phyloP scores from a whole-genome alignment of 2,113 vertebrate genomes.

The Saguinus imperator region DNA sequence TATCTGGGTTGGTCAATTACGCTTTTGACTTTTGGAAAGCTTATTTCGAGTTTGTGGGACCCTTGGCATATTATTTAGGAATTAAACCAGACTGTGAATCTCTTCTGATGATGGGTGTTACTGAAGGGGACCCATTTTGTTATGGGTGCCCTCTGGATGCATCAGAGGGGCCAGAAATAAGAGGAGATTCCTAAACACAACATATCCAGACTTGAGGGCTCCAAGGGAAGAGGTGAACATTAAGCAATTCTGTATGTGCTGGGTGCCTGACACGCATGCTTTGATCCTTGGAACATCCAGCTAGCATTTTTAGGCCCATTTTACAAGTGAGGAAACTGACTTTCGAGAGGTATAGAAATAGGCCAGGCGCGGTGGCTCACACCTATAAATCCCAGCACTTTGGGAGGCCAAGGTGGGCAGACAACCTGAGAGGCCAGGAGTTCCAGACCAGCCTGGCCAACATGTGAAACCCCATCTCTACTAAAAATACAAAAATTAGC shows the following conservation, averaged over 20 bases:
- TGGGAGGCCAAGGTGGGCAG: no score
- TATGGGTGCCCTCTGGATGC: background rate
- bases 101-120: background rate
- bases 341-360: background rate
- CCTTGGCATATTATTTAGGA: background rate
- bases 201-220: background rate
- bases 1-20: background rate
- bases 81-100: background rate
- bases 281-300: background rate
- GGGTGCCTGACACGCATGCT: background rate
- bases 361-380: no score
- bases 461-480: no score
- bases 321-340: background rate
- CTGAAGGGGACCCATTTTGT: background rate
- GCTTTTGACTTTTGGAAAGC: constrained; percentile 31
- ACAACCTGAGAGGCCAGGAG: no score
- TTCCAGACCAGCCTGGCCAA: no score
- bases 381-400: no score
- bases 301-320: background rate
- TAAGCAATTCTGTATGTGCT: background rate
- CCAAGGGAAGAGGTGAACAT: background rate
- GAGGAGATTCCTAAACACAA: constrained; percentile 12
- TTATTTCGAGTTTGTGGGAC: background rate
- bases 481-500: no score
- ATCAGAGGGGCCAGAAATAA: background rate